Conservation (phyloP, 2,113 vertebrate genomes). For the Hyperoodon ampullatus region DNA sequence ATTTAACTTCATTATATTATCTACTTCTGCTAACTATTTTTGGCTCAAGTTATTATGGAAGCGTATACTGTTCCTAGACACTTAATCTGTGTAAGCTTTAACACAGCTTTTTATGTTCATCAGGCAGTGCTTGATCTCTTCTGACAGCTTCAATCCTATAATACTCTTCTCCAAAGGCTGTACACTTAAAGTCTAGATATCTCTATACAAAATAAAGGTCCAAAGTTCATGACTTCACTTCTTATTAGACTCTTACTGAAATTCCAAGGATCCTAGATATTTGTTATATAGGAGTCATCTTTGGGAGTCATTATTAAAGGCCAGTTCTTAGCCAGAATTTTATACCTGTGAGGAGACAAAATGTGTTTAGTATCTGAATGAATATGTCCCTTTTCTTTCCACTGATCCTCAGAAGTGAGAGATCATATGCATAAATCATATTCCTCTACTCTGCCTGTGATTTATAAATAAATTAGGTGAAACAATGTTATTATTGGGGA, state of each 20-base stretch:
- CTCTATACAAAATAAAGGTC: slow-evolving; percentile 44
- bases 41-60: slow-evolving; percentile 5
- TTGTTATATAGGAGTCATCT: slow-evolving; percentile 14
- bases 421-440: not conserved
- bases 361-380: not conserved
- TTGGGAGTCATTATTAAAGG: slow-evolving; percentile 22
- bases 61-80: not conserved
- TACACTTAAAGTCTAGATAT: slow-evolving; percentile 49
- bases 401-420: not conserved
- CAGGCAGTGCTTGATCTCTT: slow-evolving; percentile 54
- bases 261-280: slow-evolving; percentile 33
- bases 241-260: slow-evolving; percentile 47
- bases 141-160: slow-evolving; percentile 70
- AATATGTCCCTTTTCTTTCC: slow-evolving; percentile 15
- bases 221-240: slow-evolving; percentile 60
- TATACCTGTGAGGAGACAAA: not conserved
- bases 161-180: slow-evolving; percentile 44
- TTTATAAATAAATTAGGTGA: slow-evolving; percentile 26
- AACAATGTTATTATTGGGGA: not conserved
- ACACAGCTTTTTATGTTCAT: slow-evolving; percentile 37
- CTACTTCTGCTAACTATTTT: not conserved
- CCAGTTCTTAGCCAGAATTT: not conserved
- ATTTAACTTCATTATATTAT: slow-evolving; percentile 25
- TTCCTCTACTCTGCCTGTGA: not conserved
- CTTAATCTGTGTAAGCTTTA: slow-evolving; percentile 47